Evolutionary conservation across 1,140 invertebrate genomes (phyloP).

Genomic region (Nephila pilipes): DNA sequence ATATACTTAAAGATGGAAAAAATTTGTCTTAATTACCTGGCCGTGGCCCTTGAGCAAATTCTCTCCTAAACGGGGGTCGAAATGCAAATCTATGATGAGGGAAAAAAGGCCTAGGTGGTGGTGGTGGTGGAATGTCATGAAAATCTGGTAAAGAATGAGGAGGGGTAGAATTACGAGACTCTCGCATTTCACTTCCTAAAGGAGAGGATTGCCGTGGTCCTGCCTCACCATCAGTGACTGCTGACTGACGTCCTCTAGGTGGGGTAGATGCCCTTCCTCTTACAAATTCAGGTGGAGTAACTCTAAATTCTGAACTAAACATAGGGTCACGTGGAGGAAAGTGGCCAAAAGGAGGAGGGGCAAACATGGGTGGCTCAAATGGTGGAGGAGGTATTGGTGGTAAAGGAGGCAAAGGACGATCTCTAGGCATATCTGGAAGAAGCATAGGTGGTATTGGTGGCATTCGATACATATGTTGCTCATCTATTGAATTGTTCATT

Average conservation of each 20-base stretch:
- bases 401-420: slow-evolving; percentile 61
- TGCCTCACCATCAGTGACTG: slow-evolving; percentile 3
- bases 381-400: slow-evolving; percentile 59
- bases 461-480: slow-evolving; percentile 13
- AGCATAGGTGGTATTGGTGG: slow-evolving; percentile 48
- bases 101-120: slow-evolving; percentile 41
- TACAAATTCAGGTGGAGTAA: slow-evolving; percentile 55
- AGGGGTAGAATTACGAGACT: slow-evolving; percentile 65
- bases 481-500: slow-evolving; percentile 50
- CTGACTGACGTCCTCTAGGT: slow-evolving; percentile 46
- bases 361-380: slow-evolving; percentile 34
- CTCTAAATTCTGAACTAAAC: slow-evolving; percentile 40
- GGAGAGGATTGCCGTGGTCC: slow-evolving; percentile 27
- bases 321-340: slow-evolving; percentile 20
- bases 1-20: too few species aligned
- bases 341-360: slow-evolving; percentile 39
- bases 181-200: slow-evolving; percentile 9
- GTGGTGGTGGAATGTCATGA: slow-evolving; percentile 70
- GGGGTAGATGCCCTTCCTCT: slow-evolving; percentile 37
- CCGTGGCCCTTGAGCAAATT: slow-evolving; percentile 35
- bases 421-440: slow-evolving; percentile 40
- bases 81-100: slow-evolving; percentile 58
- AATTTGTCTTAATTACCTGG: slow-evolving; percentile 22
- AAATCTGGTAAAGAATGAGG: slow-evolving; percentile 63
- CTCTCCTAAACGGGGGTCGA: slow-evolving; percentile 61